phyloP scores from a whole-genome alignment of 2,797 vertebrate genomes.

The Sebastes ruberrimus region DNA sequence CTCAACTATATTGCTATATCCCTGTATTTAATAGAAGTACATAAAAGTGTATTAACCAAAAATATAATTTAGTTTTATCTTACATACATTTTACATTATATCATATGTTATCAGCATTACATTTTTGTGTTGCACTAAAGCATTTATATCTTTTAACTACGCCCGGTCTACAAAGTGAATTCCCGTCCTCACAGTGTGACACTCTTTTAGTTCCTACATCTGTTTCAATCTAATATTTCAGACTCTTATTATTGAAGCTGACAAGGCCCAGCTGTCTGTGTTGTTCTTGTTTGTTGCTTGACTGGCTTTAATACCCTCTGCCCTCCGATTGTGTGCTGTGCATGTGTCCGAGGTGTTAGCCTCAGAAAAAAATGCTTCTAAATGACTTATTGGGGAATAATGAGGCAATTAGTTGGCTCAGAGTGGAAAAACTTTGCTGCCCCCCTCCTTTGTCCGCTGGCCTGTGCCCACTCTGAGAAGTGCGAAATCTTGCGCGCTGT shows the following conservation, averaged over 20 bases:
- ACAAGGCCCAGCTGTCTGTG: slow-evolving; percentile 68
- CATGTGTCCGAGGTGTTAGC: slow-evolving; percentile 82
- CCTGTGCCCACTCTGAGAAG: slow-evolving; percentile 76
- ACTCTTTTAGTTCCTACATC: slow-evolving; percentile 23
- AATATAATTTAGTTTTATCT: background rate
- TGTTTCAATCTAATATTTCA: slow-evolving; percentile 63
- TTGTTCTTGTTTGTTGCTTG: slow-evolving; percentile 78
- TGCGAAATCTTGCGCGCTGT: slow-evolving; percentile 80
- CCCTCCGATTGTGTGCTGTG: slow-evolving; percentile 64
- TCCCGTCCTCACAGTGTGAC: slow-evolving; percentile 18
- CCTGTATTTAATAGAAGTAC: background rate
- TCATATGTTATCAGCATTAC: background rate
- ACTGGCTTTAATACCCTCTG: slow-evolving; percentile 76
- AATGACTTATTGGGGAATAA: slow-evolving; percentile 85
- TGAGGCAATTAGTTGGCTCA: slow-evolving; percentile 83
- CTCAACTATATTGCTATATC: background rate
- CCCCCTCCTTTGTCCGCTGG: slow-evolving; percentile 61
- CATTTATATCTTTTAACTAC: background rate
- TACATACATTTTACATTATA: background rate
- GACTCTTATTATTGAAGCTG: slow-evolving; percentile 64
- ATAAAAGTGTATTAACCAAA: background rate
- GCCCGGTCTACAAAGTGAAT: background rate
- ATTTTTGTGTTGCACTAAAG: background rate
- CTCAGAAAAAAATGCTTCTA: slow-evolving; percentile 61
- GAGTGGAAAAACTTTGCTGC: slow-evolving; percentile 75